A percentile compares a stretch with the other conserved stretches of the same genome.
phyloP scores from a whole-genome alignment of 2,888 invertebrate genomes.

The Campoplex nolae region DNA sequence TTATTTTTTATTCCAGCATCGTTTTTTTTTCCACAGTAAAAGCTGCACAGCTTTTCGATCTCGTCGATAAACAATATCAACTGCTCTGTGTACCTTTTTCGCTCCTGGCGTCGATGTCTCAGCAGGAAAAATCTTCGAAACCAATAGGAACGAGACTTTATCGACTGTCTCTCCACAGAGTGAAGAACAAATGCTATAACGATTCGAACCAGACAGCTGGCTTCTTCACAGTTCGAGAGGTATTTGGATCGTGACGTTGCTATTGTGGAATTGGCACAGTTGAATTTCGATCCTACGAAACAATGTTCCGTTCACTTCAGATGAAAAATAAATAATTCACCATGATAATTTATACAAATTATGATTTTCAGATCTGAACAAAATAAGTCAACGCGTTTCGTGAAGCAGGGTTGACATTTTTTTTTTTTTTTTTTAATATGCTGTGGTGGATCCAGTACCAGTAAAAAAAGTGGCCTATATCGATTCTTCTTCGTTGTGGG shows the following conservation, averaged over 20 bases:
- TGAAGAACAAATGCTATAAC: slow-evolving; percentile 5
- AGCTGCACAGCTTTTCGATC: slow-evolving; percentile 15
- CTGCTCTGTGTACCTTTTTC: too few species aligned
- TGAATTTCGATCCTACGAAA: background rate
- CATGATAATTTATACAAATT: too few species aligned
- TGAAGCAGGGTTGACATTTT: too few species aligned
- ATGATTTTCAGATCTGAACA: too few species aligned
- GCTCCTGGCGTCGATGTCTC: background rate
- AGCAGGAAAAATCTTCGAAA: background rate
- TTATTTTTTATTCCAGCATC: too few species aligned
- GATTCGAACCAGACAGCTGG: background rate
- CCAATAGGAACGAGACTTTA: slow-evolving; percentile 14
- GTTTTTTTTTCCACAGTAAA: background rate
- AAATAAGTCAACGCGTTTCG: too few species aligned
- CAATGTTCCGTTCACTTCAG: too few species aligned
- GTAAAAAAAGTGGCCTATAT: too few species aligned
- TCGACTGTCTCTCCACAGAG: slow-evolving; percentile 13
- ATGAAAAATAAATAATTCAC: too few species aligned
- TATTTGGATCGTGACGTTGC: background rate
- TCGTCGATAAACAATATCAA: slow-evolving; percentile 9
- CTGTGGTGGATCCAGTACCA: too few species aligned
- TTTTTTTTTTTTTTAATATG: too few species aligned
- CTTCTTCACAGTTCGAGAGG: background rate
- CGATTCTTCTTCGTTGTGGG: too few species aligned
- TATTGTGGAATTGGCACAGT: background rate